Evolutionary conservation across 2,888 invertebrate genomes (phyloP).

Genomic region (Hypsopygia costalis): DNA sequence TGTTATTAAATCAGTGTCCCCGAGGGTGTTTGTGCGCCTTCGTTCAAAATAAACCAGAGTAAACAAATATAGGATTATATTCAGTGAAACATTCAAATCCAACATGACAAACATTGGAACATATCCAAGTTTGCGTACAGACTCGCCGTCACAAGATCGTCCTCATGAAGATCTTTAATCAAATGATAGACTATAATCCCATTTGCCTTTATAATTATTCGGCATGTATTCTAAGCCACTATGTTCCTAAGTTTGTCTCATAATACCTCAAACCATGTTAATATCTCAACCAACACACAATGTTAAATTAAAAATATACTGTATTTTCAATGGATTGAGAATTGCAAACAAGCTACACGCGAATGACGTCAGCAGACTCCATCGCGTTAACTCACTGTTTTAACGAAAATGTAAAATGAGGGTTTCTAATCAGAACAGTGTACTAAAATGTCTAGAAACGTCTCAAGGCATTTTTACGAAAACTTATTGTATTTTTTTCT

Average conservation of each 20-base stretch:
- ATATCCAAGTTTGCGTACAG: slow-evolving; percentile 53
- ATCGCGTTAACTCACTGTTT: slow-evolving; percentile 23
- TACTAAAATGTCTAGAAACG: slow-evolving; percentile 62
- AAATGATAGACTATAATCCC: slow-evolving; percentile 65
- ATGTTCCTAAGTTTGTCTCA: slow-evolving; percentile 57
- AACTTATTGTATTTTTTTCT: slow-evolving; percentile 75
- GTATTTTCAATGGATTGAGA: slow-evolving; percentile 25
- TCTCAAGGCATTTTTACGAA: slow-evolving; percentile 76
- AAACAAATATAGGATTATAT: slow-evolving; percentile 81
- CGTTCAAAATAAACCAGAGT: slow-evolving; percentile 67
- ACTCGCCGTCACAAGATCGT: slow-evolving; percentile 36
- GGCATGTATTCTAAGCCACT: slow-evolving; percentile 63
- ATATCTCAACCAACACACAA: slow-evolving; percentile 64
- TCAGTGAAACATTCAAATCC: slow-evolving; percentile 76
- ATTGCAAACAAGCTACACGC: slow-evolving; percentile 23
- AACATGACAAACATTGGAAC: slow-evolving; percentile 62
- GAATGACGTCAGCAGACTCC: slow-evolving; percentile 17
- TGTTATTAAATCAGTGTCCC: too few relatives aligned
- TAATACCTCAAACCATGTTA: slow-evolving; percentile 69
- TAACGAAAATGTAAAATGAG: slow-evolving; percentile 43
- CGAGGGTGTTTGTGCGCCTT: slow-evolving; percentile 21
- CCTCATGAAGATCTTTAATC: slow-evolving; percentile 37
- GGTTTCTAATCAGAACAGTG: slow-evolving; percentile 26
- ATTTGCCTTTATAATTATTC: slow-evolving; percentile 56
- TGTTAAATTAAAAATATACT: slow-evolving; percentile 45